phyloP scores from a whole-genome alignment of 2,888 invertebrate genomes.

The Beris chalybata region DNA sequence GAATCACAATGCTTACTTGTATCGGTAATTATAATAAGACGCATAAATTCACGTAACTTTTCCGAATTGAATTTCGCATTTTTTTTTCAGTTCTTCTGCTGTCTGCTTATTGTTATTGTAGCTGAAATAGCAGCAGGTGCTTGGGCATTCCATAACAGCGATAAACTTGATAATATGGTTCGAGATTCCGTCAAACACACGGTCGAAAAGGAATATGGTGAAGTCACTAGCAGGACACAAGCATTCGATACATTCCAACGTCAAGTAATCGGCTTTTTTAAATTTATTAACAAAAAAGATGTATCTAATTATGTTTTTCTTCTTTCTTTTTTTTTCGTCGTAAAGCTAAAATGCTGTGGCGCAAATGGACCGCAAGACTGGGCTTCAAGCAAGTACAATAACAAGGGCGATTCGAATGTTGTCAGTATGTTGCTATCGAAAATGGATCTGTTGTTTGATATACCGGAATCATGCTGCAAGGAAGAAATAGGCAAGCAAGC shows the following conservation, averaged over 20 bases:
- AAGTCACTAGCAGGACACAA: slow-evolving; percentile 60
- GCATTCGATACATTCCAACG: slow-evolving; percentile 70
- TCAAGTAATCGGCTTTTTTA: slow-evolving; percentile 55
- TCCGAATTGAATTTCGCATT: neutral
- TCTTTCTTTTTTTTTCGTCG: neutral
- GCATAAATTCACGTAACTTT: neutral
- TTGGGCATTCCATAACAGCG: slow-evolving; percentile 74
- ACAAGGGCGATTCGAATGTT: slow-evolving; percentile 56
- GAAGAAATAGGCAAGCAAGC: slow-evolving; percentile 54
- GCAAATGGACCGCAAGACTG: slow-evolving; percentile 72
- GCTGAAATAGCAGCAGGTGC: slow-evolving; percentile 76
- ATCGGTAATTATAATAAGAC: slow-evolving; percentile 61
- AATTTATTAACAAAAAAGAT: slow-evolving; percentile 10
- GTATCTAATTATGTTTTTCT: neutral
- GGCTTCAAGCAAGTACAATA: slow-evolving; percentile 65
- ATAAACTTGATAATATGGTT: slow-evolving; percentile 66
- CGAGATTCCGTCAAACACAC: slow-evolving; percentile 65
- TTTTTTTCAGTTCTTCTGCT: slow-evolving; percentile 70
- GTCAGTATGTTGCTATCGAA: slow-evolving; percentile 60
- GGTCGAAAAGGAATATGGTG: slow-evolving; percentile 65
- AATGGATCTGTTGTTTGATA: slow-evolving; percentile 59
- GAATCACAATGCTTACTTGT: slow-evolving; percentile 78
- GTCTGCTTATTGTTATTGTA: slow-evolving; percentile 74
- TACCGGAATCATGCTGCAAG: slow-evolving; percentile 65
- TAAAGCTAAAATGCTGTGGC: slow-evolving; percentile 76